Conservation (phyloP, 2,797 vertebrate species). For the Rachycentron canadum region DNA sequence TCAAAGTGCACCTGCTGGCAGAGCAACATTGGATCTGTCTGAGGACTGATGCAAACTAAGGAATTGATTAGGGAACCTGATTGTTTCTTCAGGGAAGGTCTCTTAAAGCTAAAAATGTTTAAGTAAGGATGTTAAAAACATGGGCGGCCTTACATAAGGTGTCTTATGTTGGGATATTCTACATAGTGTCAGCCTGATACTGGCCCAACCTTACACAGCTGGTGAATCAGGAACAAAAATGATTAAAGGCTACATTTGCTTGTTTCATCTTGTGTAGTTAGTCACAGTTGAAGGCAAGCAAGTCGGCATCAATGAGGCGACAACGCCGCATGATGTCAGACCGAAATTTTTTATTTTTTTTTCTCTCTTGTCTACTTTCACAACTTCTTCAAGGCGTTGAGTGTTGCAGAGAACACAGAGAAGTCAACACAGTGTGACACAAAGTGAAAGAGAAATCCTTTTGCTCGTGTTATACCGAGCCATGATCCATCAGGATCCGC, state of each 20-base stretch:
- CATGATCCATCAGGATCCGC: too few species aligned
- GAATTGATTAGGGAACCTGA: neutral
- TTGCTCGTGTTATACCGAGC: too few species aligned
- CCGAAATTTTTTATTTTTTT: too few species aligned
- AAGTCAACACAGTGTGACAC: neutral
- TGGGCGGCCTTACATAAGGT: neutral
- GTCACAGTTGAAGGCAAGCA: too few species aligned
- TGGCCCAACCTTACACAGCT: too few species aligned
- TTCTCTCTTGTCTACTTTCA: too few species aligned
- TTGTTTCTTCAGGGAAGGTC: neutral
- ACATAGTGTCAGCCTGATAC: neutral
- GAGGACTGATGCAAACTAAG: neutral
- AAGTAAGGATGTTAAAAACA: neutral
- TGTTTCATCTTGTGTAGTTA: too few species aligned
- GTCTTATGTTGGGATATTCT: neutral
- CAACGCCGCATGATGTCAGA: neutral
- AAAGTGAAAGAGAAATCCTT: neutral
- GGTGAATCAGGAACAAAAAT: neutral
- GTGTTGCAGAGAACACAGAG: too few species aligned
- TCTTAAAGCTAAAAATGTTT: neutral
- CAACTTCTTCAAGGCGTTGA: too few species aligned
- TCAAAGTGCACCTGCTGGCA: conserved; percentile 9
- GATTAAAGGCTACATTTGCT: too few species aligned
- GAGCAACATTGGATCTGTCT: neutral
- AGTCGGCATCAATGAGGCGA: neutral